A percentile compares a stretch with the other conserved stretches of the same genome.
phyloP scores from a whole-genome alignment of 2,113 vertebrate species.

The Pedetes capensis region DNA sequence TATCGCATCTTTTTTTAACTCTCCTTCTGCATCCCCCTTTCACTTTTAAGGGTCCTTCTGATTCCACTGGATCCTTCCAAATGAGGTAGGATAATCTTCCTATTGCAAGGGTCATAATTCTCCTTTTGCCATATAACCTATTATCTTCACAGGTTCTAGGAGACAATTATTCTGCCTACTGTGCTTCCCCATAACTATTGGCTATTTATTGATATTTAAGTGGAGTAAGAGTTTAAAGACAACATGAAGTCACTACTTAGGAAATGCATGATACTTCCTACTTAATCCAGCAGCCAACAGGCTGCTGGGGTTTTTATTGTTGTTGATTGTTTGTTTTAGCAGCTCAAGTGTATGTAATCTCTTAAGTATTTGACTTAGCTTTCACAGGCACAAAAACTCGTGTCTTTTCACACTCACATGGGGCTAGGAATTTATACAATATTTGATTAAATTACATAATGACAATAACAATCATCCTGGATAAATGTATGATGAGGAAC shows the following conservation, averaged over 20 bases:
- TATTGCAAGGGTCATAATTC: not conserved
- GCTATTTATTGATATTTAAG: not conserved
- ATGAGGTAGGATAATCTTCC: not conserved
- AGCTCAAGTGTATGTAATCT: not conserved
- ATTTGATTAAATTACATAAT: slow-evolving; percentile 33
- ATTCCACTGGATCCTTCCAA: not conserved
- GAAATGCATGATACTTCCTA: not conserved
- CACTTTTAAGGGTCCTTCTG: not conserved
- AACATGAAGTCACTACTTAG: not conserved
- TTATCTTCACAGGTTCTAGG: not conserved
- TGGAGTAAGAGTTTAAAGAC: not conserved
- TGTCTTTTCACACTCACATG: not conserved
- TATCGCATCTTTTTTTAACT: not conserved
- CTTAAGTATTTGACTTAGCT: slow-evolving; percentile 15
- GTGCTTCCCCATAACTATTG: not conserved
- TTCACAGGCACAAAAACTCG: slow-evolving; percentile 22
- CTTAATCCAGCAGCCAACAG: not conserved
- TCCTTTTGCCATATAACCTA: not conserved
- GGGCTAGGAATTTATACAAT: not conserved
- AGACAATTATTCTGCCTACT: not conserved
- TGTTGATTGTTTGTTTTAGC: not conserved
- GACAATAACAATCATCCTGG: not conserved
- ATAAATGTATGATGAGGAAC: not conserved
- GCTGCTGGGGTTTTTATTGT: too few species aligned
- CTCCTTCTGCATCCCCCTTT: not conserved